Percentiles rank a stretch among this genome's conserved stretches.
Conservation (phyloP, 1,140 invertebrate species). For the Pantala flavescens region DNA sequence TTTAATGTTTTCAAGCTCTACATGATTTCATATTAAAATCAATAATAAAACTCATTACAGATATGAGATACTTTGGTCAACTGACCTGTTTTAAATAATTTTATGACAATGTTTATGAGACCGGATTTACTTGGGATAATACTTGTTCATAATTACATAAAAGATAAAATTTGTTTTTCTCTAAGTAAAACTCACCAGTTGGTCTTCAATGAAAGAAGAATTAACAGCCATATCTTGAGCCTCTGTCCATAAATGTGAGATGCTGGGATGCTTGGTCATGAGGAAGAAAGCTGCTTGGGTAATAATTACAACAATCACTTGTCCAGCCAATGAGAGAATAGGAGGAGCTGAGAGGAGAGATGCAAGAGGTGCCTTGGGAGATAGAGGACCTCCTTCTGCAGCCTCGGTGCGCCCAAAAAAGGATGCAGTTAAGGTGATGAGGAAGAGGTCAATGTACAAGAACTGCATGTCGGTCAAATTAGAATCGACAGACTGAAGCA, state of each 20-base stretch:
- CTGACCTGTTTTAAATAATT: too few species aligned
- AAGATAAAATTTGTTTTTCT: too few species aligned
- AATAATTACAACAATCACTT: conserved; percentile 23
- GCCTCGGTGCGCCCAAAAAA: conserved; percentile 60
- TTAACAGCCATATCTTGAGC: too few species aligned
- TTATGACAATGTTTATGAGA: too few species aligned
- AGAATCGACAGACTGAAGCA: conserved; percentile 72
- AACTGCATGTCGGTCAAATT: conserved; percentile 72
- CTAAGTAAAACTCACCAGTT: too few species aligned
- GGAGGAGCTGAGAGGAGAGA: conserved; percentile 40
- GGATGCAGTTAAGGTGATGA: conserved; percentile 68
- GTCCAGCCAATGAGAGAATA: conserved; percentile 31
- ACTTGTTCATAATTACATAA: too few species aligned
- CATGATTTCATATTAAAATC: too few species aligned
- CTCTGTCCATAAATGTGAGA: background rate
- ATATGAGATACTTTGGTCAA: too few species aligned
- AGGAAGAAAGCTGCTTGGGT: conserved; percentile 29
- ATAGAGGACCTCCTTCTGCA: conserved; percentile 44
- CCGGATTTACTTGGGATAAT: too few species aligned
- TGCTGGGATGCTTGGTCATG: conserved; percentile 4
- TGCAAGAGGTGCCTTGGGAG: conserved; percentile 46
- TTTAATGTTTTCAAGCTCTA: too few species aligned
- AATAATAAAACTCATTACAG: too few species aligned
- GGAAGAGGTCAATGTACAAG: conserved; percentile 73
- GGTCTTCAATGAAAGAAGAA: too few species aligned